Conservation (phyloP, 2,113 vertebrate species). For the Gallinago undulata region DNA sequence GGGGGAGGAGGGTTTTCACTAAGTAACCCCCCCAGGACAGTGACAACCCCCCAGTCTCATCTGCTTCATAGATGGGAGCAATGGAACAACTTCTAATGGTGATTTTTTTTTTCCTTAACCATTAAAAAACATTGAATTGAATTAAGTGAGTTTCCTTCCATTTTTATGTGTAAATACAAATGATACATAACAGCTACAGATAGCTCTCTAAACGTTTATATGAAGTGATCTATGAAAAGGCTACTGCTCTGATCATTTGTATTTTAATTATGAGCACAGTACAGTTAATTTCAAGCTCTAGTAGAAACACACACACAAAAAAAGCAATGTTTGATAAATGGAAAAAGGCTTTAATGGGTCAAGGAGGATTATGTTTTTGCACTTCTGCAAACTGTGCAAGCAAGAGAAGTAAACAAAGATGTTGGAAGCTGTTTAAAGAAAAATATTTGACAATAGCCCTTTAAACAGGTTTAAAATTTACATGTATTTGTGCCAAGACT, state of each 20-base stretch:
- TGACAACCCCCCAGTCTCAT: background rate
- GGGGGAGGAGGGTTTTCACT: background rate
- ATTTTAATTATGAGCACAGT: slow-evolving; percentile 37
- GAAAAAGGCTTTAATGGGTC: background rate
- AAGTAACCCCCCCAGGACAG: background rate
- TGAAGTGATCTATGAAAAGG: background rate
- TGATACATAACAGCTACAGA: accelerated
- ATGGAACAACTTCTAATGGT: background rate
- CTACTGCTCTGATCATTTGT: background rate
- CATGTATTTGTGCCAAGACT: slow-evolving; percentile 24
- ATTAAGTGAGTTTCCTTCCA: background rate
- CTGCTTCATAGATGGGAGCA: background rate
- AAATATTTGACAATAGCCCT: background rate
- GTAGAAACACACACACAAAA: background rate
- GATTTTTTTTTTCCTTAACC: background rate
- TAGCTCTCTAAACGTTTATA: background rate
- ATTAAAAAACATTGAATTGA: background rate
- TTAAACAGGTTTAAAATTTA: slow-evolving; percentile 43
- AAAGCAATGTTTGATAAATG: slow-evolving; percentile 40
- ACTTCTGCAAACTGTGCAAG: background rate
- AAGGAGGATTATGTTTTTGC: background rate
- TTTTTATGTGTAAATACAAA: background rate
- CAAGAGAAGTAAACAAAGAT: background rate
- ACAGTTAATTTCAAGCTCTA: slow-evolving; percentile 26
- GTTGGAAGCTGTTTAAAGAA: background rate